Conservation (phyloP, 1,140 invertebrate genomes). For the Tetraneura akinire region DNA sequence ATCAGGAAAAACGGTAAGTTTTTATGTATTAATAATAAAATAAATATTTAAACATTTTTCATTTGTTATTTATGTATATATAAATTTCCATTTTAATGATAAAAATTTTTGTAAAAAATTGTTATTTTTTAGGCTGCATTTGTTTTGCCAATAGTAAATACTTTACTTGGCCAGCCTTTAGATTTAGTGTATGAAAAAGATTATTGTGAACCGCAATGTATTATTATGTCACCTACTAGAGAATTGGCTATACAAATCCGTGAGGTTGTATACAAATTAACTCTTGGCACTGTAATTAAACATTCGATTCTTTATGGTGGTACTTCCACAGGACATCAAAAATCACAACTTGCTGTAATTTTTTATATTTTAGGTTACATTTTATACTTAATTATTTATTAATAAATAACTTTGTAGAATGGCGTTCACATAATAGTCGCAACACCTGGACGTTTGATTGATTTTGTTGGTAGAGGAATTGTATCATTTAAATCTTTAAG, state of each 20-base stretch:
- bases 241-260: constrained; percentile 89
- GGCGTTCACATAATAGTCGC: constrained; percentile 90
- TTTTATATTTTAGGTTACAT: background rate
- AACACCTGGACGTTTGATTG: constrained; percentile 93
- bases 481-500: constrained; percentile 86
- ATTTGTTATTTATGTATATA: too few relatives aligned
- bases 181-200: constrained; percentile 37
- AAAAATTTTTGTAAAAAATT: too few relatives aligned
- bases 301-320: constrained; percentile 82
- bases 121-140: constrained; percentile 71
- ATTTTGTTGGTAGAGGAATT: constrained; percentile 88
- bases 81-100: too few relatives aligned
- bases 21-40: background rate
- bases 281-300: constrained; percentile 73
- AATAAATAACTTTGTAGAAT: constrained; percentile 25
- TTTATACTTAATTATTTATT: too few relatives aligned
- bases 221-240: constrained; percentile 73
- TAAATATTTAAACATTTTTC: too few relatives aligned
- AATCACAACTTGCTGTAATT: constrained; percentile 14
- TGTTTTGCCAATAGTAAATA: constrained; percentile 83
- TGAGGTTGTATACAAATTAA: constrained; percentile 83
- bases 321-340: constrained; percentile 62
- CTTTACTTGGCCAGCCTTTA: constrained; percentile 58
- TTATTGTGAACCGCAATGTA: constrained; percentile 44
- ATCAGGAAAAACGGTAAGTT: constrained; percentile 84